Evolutionary conservation across 2,888 invertebrate species (phyloP).

Genomic region (Anorthoa munda): DNA sequence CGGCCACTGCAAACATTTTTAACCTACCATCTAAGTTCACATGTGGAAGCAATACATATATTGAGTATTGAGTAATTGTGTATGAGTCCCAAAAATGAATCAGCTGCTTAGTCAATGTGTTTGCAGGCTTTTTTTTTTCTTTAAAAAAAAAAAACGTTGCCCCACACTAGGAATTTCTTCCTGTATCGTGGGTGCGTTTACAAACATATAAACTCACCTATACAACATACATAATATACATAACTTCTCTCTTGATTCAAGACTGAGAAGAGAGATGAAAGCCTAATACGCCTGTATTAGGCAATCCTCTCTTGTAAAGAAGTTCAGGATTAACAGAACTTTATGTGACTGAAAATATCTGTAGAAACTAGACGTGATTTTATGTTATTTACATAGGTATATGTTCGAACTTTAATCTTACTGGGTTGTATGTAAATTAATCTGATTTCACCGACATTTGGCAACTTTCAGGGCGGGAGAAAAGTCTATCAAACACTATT

Average conservation of each 20-base stretch:
- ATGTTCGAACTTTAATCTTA: background rate
- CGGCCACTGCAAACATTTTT: too few relatives aligned
- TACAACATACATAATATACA: too few relatives aligned
- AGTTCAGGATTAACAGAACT: background rate
- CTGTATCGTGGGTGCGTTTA: too few relatives aligned
- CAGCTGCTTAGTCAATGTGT: background rate
- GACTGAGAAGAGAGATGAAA: background rate
- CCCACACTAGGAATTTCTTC: too few relatives aligned
- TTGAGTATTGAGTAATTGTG: background rate
- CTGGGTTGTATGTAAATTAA: background rate
- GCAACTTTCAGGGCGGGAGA: background rate
- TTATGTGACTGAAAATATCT: background rate
- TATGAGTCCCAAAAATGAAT: background rate
- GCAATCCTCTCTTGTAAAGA: background rate
- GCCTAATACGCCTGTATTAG: too few relatives aligned
- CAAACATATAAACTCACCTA: too few relatives aligned
- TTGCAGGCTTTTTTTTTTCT: too few relatives aligned
- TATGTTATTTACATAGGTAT: background rate
- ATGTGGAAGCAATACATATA: background rate
- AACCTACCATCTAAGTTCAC: too few relatives aligned
- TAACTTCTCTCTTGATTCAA: background rate
- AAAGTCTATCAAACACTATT: background rate
- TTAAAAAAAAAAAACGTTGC: too few relatives aligned
- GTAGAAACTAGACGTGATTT: background rate
- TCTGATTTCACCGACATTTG: slow-evolving; percentile 1